Percentiles rank a stretch among this genome's conserved stretches.
phyloP scores from a whole-genome alignment of 2,888 invertebrate species.

The Limnephilus lunatus region DNA sequence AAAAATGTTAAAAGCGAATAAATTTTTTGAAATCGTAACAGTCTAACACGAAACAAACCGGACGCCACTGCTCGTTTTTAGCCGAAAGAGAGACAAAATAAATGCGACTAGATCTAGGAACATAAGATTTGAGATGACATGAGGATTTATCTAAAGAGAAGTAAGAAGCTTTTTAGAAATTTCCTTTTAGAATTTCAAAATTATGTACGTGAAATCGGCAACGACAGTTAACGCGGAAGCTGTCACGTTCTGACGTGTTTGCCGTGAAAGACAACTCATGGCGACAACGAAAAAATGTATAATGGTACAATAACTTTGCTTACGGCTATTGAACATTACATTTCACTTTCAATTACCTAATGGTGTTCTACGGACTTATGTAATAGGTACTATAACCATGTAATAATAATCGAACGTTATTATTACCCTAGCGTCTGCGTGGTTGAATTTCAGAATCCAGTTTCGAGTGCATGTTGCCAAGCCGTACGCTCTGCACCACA shows the following conservation, averaged over 20 bases:
- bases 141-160: neutral
- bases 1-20: neutral
- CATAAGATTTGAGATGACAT: neutral
- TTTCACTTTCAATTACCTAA: too few species aligned
- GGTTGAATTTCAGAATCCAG: too few species aligned
- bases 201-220: neutral
- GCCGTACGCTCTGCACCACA: too few species aligned
- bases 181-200: neutral
- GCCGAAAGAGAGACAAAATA: neutral
- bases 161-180: neutral
- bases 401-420: too few species aligned
- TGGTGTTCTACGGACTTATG: too few species aligned
- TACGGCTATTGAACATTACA: neutral
- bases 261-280: neutral
- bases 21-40: neutral
- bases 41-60: neutral
- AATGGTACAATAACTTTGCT: too few species aligned
- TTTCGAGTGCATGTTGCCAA: too few species aligned
- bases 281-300: neutral
- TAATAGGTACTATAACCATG: too few species aligned
- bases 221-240: neutral
- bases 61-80: neutral
- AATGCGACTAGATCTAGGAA: neutral
- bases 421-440: too few species aligned
- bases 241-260: neutral